Evolutionary conservation across 2,797 vertebrate genomes (phyloP).

Genomic region (Squalus acanthias): DNA sequence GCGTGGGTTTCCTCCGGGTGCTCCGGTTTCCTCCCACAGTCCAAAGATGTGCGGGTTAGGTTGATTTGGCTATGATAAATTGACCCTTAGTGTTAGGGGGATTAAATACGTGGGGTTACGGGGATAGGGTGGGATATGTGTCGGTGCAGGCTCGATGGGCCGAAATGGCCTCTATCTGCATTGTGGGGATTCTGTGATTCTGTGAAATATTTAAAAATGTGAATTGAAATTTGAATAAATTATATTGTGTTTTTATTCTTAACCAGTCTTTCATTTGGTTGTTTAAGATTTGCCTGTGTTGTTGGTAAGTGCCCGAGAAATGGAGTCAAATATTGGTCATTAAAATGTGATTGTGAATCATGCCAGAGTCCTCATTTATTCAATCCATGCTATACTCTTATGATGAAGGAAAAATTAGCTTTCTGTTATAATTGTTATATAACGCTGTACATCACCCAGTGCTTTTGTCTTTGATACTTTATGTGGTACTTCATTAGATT

Average conservation of each 20-base stretch:
- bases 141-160: no score
- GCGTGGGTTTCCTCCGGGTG: no score
- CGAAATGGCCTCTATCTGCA: no score
- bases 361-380: not conserved
- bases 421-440: not conserved
- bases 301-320: not conserved
- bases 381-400: not conserved
- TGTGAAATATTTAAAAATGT: not conserved
- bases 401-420: not conserved
- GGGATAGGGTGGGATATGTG: no score
- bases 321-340: not conserved
- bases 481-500: not conserved
- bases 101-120: no score
- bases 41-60: no score
- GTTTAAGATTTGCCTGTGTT: not conserved
- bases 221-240: not conserved
- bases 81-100: no score
- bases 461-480: not conserved
- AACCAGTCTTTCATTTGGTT: not conserved
- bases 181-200: no score
- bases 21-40: no score
- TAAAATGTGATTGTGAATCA: not conserved
- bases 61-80: no score
- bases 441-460: not conserved
- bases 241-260: not conserved